Percentiles rank a stretch among this genome's conserved stretches.
phyloP scores from a whole-genome alignment of 2,888 invertebrate species.

The Agonopterix subpropinquella region DNA sequence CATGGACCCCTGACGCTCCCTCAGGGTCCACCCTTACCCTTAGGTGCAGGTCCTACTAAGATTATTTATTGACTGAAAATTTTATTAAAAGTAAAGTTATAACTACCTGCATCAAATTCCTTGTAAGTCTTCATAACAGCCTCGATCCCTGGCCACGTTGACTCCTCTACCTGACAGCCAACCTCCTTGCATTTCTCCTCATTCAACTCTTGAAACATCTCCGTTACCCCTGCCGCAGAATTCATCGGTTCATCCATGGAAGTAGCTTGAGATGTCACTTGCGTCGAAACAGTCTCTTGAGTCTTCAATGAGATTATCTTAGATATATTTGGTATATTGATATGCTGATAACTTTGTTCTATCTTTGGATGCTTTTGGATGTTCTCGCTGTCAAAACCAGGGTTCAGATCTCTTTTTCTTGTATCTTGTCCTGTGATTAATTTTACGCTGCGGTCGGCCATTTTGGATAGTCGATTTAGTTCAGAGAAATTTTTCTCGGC shows the following conservation, averaged over 20 bases:
- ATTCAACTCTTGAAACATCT: conserved; percentile 21
- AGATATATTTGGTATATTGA: conserved; percentile 60
- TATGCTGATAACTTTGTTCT: conserved; percentile 33
- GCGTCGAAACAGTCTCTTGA: conserved; percentile 42
- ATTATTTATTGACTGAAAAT: no score
- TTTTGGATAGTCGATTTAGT: conserved; percentile 58
- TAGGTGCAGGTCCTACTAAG: no score
- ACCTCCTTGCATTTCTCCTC: conserved; percentile 26
- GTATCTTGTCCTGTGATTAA: conserved; percentile 52
- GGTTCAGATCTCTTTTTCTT: conserved; percentile 51
- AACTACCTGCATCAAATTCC: conserved; percentile 70
- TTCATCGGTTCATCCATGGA: conserved; percentile 63
- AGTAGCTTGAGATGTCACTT: conserved; percentile 50
- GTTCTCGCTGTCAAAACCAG: conserved; percentile 60
- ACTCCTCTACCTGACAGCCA: conserved; percentile 38
- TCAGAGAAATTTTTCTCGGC: conserved; percentile 69
- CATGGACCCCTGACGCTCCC: no score
- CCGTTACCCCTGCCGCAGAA: conserved; percentile 42
- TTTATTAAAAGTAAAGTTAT: neutral
- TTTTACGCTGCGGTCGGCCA: conserved; percentile 64
- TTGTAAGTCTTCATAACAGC: conserved; percentile 67
- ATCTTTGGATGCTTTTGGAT: conserved; percentile 36
- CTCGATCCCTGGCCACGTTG: conserved; percentile 67
- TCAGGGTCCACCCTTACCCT: no score
- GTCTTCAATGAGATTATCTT: conserved; percentile 56